Base-by-base conservation (phyloP, 1,140 invertebrate genomes). In the Mercenaria mercenaria region DNA sequence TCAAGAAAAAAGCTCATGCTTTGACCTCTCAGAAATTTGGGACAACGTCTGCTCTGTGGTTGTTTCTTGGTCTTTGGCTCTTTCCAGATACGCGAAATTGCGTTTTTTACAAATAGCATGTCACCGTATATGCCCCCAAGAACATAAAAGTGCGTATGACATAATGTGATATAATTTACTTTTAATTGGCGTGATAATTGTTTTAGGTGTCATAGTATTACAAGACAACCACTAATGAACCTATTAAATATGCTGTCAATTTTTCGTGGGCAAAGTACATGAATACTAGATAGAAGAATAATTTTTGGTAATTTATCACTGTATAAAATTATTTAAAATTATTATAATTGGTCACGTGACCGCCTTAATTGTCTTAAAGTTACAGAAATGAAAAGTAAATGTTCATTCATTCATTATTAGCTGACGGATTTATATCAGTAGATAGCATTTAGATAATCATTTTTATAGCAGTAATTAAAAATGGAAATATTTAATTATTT, bases 341-440 rank as follows among this genome's bases (percentile, higher is more conserved):
- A 72, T 72, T 72, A 29, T 72, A 72, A 72, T 72, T 72, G 67
- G 67, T 72, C 67, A 72, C 67, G 67, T 72, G 67, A 39, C 29
- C 15, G 23, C 11, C n/a, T 39, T 23, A 72, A 64, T 37, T 72
- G 67, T 72, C 67, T 32, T 47, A 39, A 72, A 72, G 11, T 59
- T 59, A 59, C 15, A 72, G 67, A 72, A 72, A 72, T 72, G 32
- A 15, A 72, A 72, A 72, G 67, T 72, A 72, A 23, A 64, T 3
- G 59, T 64, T 64, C 59, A 64, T 29, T 47, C 43, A 47, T 6
- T 47, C 43, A 8, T 47, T 47, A 8, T 8, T 15, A 47, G 6
- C 15, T 47, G 43, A 47, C 6, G 56, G 20, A 20, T 13, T 8
- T 59, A 26, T 4, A 10, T 59, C 56, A n/a, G 56, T 59, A 13